Percentiles rank a stretch among this genome's conserved stretches.
Conservation (phyloP, 2,113 vertebrate species). For the Clarias macrocephalus region DNA sequence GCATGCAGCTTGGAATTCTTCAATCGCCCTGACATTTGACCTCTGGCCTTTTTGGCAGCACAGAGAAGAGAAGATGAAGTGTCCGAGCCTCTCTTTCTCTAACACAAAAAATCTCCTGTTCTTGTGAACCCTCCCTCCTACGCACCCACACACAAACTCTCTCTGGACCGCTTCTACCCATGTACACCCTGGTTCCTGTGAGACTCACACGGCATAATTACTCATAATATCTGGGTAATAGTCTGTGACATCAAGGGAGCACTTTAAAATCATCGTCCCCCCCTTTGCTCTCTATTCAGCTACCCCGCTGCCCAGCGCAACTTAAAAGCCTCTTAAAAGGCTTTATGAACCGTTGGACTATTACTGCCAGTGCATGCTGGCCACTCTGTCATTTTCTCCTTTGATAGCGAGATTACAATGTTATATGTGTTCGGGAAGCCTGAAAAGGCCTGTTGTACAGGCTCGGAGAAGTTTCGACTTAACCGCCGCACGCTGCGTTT, state of each 20-base stretch:
- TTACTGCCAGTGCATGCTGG: slow-evolving; percentile 72
- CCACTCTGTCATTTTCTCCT: slow-evolving; percentile 74
- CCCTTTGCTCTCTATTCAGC: slow-evolving; percentile 43
- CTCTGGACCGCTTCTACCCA: slow-evolving; percentile 60
- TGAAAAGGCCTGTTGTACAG: slow-evolving; percentile 76
- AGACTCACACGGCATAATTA: slow-evolving; percentile 63
- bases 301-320: slow-evolving; percentile 57
- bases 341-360: slow-evolving; percentile 65
- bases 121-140: slow-evolving; percentile 66
- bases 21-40: slow-evolving; percentile 83
- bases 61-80: slow-evolving; percentile 83
- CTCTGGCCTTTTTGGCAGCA: slow-evolving; percentile 80
- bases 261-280: slow-evolving; percentile 45
- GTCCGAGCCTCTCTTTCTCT: slow-evolving; percentile 74
- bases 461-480: slow-evolving; percentile 69
- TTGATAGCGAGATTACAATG: slow-evolving; percentile 77
- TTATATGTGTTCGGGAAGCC: slow-evolving; percentile 73
- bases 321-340: slow-evolving; percentile 60
- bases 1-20: slow-evolving; percentile 82
- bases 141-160: slow-evolving; percentile 54
- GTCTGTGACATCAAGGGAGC: slow-evolving; percentile 53
- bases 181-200: slow-evolving; percentile 63
- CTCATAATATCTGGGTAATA: slow-evolving; percentile 64
- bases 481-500: slow-evolving; percentile 69
- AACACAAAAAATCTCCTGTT: slow-evolving; percentile 82